Base-by-base conservation (phyloP, 2,113 vertebrate genomes). In the Fulica atra region DNA sequence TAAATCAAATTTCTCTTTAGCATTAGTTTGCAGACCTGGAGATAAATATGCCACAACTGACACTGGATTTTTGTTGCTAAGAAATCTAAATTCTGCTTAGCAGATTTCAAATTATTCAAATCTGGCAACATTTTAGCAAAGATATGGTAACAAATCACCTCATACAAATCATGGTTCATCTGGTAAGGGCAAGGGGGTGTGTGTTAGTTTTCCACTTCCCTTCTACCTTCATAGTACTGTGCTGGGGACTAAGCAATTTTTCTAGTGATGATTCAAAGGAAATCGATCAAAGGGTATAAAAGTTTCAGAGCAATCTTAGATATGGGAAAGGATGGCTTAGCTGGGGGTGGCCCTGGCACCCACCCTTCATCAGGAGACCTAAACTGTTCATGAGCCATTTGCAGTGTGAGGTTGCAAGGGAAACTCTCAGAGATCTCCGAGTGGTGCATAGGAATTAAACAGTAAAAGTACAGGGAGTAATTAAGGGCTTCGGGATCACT, bases 1-100 rank as follows among this genome's bases (percentile, higher is more conserved):
- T 50, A 84, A 81, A 81, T 91, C 63, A 38, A 44, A 38, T 35
- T 57, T 81, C 35, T 91, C 74, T 87, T 91, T 64, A 91, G 17
- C 13, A 13, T 86, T 87, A 76, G 19, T 17, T 70, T 82, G 23
- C 54, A 86, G 66, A 66, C 57, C 48, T 93, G 28, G 20, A 88
- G 44, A 80, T 77, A 71, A 69, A 65, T 68, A 68, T 68, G 24
- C 46, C 18, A 57, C 29, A 26, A 7, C 18, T 92, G 68, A 42
- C 64, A n/a, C 0, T 64, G 64, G 77, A 54, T 38, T 83, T 79
- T 0, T 5, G 1, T 71, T 17, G 74, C 44, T 89, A 28, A 46
- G 12, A n/a, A 57, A 57, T 81, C 28, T 50, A 35, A 82, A 88
- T 81, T 85, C 59, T 54, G 29, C 31, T 61, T 64, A 68, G 42